Evolutionary conservation across 1,140 invertebrate species (phyloP).

Genomic region (Heliconius hewitsoni): DNA sequence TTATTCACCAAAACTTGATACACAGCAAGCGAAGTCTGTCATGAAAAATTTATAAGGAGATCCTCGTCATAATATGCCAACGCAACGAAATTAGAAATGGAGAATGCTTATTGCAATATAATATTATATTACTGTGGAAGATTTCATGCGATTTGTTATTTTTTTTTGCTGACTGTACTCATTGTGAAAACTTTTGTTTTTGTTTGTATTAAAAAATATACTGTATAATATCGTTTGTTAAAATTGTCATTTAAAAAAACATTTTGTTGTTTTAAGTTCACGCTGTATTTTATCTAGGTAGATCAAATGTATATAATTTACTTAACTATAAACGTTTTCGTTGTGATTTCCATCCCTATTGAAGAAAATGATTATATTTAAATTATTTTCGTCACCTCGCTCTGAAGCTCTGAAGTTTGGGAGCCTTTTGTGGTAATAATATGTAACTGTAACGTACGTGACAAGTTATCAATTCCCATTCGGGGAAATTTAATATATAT

Average conservation of each 20-base stretch:
- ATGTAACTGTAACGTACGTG: too few relatives aligned
- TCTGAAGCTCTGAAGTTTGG: too few relatives aligned
- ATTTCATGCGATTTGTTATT: neutral
- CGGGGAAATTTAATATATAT: too few relatives aligned
- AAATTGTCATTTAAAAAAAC: neutral
- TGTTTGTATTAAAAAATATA: neutral
- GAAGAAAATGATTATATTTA: too few relatives aligned
- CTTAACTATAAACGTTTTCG: too few relatives aligned
- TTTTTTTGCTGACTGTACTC: neutral
- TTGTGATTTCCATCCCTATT: too few relatives aligned
- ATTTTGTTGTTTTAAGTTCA: too few relatives aligned
- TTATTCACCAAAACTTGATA: slow-evolving; percentile 19
- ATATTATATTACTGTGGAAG: neutral
- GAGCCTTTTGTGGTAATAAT: too few relatives aligned
- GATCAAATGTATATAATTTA: too few relatives aligned
- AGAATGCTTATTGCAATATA: neutral
- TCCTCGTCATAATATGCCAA: slow-evolving; percentile 3
- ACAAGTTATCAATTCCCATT: too few relatives aligned
- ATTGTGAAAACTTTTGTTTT: neutral
- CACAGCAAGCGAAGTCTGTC: slow-evolving; percentile 19
- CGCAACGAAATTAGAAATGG: slow-evolving; percentile 1
- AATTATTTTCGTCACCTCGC: too few relatives aligned
- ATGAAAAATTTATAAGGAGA: slow-evolving; percentile 23
- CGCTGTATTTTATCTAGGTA: too few relatives aligned
- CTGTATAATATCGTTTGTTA: neutral